Evolutionary conservation across 1,140 invertebrate genomes (phyloP), one percentile per base, ranked within the genome.

Genomic region (Cepaea nemoralis): DNA sequence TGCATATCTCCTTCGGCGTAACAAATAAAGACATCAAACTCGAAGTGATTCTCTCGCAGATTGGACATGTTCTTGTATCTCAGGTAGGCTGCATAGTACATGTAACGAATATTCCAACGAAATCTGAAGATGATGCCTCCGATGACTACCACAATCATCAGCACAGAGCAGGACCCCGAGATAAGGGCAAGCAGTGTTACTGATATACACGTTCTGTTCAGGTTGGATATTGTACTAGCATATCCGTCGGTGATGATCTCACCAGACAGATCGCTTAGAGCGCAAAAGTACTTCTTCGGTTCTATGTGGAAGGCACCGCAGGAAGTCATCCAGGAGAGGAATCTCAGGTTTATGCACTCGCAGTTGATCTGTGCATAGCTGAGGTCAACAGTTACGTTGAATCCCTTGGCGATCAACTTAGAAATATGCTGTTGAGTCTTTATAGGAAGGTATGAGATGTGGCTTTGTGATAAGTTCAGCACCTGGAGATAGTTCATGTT

Each of bases 21-120:
- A 12, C 82, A 85, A 2, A 88, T 82, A 80, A 88, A 88, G 22
- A 83, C 85, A 66, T 88, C 86, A 76, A 74, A 86, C n/a, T 55
- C 33, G 71, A 82, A 86, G 8, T 83, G 37, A 0, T 80, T 50
- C 33, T 66, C 39, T 5, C 24, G 27, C 1, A 31, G 8, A 24
- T 22, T 12, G 22, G 24, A n/a, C 0, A 71, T 42, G 24, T 78
- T 63, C 55, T 81, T 78, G 45, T 82, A 79, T 70, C 73, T 63
- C 0, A 79, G 77, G 69, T 82, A 82, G 2, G 83, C 75, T 50
- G 83, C 83, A 67, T 86, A 86, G 80, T 86, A 87, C 5, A 85
- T 80, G 80, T 86, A 87, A 6, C 87, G 81, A 22, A 86, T 24
- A 39, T 83, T 85, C 87, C 86, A 87, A 0, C 85, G 78, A 45